Base-by-base conservation (phyloP, 2,797 vertebrate species). In the Diplodus sargus region DNA sequence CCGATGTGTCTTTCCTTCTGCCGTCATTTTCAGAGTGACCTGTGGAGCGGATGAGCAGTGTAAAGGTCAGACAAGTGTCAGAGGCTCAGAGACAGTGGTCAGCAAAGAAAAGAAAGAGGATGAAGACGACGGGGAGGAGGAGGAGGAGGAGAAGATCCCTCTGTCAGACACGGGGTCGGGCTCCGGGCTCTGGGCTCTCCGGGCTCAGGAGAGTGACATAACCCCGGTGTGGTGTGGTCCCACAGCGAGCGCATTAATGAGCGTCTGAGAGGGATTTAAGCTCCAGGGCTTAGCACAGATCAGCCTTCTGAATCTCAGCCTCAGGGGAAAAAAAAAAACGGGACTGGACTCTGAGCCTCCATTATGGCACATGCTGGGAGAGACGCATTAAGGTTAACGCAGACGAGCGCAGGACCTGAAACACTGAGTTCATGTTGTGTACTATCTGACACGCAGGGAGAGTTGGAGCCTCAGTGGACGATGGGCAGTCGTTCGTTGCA, bases 181-280 rank as follows among this genome's bases (percentile, higher is more conserved):
- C 80, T 78, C 77, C 23, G 53, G 59, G 78, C 78, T 86, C 25
- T 25, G 54, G 65, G 25, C 25, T 25, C 25, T 25, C 66, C 87
- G 87, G 77, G 79, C 77, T 86, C 67, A 89, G 87, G 77, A 77
- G 78, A 84, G 86, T 85, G 88, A 89, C 87, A 82, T 68, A 60
- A 81, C 54, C 79, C 67, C 57, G 5, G 74, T 89, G 89, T 90
- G 5, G 74, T 89, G 89, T 90, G 86, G 85, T 82, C 84, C 88
- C 85, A 88, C 91, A 91, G 63, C 70, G 61, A 75, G 81, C 59
- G 81, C 87, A 90, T 90, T 92, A 94, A 86, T 85, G 87, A 82
- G 78, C 54, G 86, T 93, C 93, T 94, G 89, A 92, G 91, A 86
- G 89, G 91, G 92, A 91, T 94, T 94, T 94, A 92, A 85, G 65